A percentile compares a stretch with the other conserved stretches of the same genome.
Conservation (phyloP, 2,113 vertebrate genomes). For the Etheostoma spectabile region DNA sequence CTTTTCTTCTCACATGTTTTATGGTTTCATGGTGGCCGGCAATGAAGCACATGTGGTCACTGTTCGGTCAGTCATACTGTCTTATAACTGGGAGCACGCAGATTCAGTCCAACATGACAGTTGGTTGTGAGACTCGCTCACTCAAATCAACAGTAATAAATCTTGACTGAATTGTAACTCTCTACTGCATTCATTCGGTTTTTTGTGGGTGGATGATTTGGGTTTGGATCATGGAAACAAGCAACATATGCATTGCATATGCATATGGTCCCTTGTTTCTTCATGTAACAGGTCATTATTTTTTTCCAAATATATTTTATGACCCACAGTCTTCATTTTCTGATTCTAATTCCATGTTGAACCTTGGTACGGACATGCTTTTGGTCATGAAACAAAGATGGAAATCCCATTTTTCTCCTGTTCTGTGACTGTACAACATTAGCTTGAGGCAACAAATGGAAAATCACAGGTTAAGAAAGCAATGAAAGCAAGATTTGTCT, state of each 20-base stretch:
- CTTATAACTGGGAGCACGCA: slow-evolving; percentile 21
- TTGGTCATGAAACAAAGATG: not conserved
- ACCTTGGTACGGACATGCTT: too few species aligned
- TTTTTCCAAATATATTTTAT: not conserved
- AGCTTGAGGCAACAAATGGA: not conserved
- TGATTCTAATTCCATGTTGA: not conserved
- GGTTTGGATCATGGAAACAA: not conserved
- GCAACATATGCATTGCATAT: not conserved
- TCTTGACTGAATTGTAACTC: not conserved
- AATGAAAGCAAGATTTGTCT: not conserved
- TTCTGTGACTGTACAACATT: not conserved
- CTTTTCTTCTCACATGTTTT: slow-evolving; percentile 48
- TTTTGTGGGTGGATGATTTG: not conserved
- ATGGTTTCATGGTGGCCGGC: slow-evolving; percentile 25
- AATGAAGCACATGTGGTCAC: slow-evolving; percentile 35
- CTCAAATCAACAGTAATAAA: not conserved
- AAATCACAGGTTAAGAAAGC: not conserved
- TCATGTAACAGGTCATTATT: not conserved
- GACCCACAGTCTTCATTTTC: not conserved
- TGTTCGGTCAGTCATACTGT: slow-evolving; percentile 36
- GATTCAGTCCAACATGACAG: not conserved
- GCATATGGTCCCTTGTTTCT: not conserved
- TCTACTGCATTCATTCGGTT: not conserved
- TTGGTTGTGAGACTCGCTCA: not conserved
- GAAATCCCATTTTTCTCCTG: not conserved